Base-by-base conservation (phyloP, 1,140 invertebrate genomes). In the Drosophila truncata region DNA sequence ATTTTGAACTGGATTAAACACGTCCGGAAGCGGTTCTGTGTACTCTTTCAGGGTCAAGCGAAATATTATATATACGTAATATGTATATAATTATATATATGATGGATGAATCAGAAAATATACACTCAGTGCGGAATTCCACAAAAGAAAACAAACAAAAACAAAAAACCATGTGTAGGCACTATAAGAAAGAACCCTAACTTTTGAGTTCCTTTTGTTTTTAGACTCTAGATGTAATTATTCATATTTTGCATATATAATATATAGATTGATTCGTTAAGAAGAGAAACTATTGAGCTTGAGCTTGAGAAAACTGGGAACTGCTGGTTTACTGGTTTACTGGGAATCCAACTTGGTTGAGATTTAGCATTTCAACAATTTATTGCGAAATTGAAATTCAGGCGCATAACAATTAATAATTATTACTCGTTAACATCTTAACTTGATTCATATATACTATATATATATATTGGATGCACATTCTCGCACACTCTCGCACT, bases 381-480 rank as follows among this genome's bases (percentile, higher is more conserved):
- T 70, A 71, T 70, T 55, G 31, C 25, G 27, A 71, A 69, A 71
- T 71, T 39, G 67, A 20, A 39, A 70, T 57, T 47, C 20, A 20
- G 41, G 35, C 49, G 33, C 41, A 71, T 71, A 75, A 75, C 59
- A 75, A 74, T 64, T 64, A 57, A 46, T 62, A 63, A 75, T 75
- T 75, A 75, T 75, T 75, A 75, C 60, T 75, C 52, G 52, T 65
- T 50, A 64, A 75, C 73, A 61, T 47, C 74, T 78, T 78, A 69
- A 60, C 74, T 78, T 55, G 55, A 55, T 77, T 78, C 49, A 55
- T 73, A 46, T 66, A 41, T 41, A 41, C 7, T 0, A 27, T 42
- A 41, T 47, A 47, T 16, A 25, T 27, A 49, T n/a, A 27, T 49
- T 8, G 5, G 29, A 57, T 37, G n/a, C 33, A 37, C 29, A n/a